These are phyloP conservation scores for Rhagologus leucostigma DNA, from an alignment of 2,113 vertebrate genomes.

Conservation along the genomic window DNA sequence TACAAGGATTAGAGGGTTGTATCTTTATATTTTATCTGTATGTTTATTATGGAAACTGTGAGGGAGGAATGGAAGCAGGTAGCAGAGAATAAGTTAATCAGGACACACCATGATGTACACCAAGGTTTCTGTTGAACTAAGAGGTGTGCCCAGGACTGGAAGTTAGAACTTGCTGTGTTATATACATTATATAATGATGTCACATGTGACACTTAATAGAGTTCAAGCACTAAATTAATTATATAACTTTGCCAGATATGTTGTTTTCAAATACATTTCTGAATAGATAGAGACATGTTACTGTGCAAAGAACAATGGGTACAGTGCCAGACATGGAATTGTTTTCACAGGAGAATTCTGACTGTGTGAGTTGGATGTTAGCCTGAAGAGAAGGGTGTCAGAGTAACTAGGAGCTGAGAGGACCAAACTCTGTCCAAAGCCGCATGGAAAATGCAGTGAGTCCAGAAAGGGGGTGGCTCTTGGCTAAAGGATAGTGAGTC, in stretches of 20 bases:
- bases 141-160: rapidly evolving
- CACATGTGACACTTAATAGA: neutral
- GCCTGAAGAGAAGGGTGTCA: neutral
- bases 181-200: neutral
- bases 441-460: neutral
- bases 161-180: neutral
- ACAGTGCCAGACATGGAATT: neutral
- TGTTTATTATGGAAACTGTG: neutral
- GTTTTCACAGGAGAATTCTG: neutral
- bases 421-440: neutral
- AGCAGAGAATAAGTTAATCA: neutral
- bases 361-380: neutral
- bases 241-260: neutral
- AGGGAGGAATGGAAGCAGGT: neutral
- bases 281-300: neutral
- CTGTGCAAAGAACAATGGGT: neutral
- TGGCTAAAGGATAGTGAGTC: neutral
- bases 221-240: neutral
- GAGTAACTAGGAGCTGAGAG: neutral
- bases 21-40: neutral
- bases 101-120: too few relatives aligned
- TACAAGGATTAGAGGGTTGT: neutral
- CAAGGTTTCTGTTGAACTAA: neutral
- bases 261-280: neutral
- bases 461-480: neutral